These are phyloP conservation scores for Glomeris marginata DNA, from an alignment of 2,888 invertebrate species.

Conservation along the genomic window DNA sequence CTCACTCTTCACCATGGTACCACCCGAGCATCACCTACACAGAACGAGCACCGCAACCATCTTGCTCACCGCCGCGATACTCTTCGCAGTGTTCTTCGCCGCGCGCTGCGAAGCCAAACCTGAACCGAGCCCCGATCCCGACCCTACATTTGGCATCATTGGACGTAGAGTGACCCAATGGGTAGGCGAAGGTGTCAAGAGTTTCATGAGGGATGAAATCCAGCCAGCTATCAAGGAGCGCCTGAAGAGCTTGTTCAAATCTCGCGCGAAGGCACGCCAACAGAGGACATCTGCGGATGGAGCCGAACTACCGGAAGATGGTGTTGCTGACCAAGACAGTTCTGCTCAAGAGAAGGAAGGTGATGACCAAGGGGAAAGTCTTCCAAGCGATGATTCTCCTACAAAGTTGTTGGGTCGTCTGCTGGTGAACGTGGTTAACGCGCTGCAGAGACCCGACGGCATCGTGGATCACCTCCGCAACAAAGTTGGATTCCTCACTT, in stretches of 20 bases:
- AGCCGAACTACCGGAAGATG: conserved; percentile 1
- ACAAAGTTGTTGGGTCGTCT: conserved; percentile 2
- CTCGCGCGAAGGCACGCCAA: too few species aligned
- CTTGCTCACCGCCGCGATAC: background rate
- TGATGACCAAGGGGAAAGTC: background rate
- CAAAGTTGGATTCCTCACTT: conserved; percentile 7
- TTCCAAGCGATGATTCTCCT: background rate
- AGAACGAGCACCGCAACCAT: too few species aligned
- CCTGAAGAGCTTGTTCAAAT: background rate
- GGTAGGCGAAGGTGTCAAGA: conserved; percentile 6
- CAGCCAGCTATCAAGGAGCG: background rate
- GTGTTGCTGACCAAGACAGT: background rate
- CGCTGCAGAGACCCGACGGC: conserved; percentile 8
- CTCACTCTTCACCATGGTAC: too few species aligned
- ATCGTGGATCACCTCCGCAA: conserved; percentile 6
- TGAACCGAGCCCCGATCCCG: background rate
- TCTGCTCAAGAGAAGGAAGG: background rate
- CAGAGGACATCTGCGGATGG: too few species aligned
- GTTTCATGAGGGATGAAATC: background rate
- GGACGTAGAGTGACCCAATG: conserved; percentile 5
- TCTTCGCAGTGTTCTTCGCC: background rate
- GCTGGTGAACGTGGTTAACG: conserved; percentile 5
- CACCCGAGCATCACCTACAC: too few species aligned
- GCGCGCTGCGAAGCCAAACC: background rate
- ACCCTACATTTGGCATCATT: conserved; percentile 6